Conservation (phyloP, 2,797 vertebrate genomes). For the Nasua narica region DNA sequence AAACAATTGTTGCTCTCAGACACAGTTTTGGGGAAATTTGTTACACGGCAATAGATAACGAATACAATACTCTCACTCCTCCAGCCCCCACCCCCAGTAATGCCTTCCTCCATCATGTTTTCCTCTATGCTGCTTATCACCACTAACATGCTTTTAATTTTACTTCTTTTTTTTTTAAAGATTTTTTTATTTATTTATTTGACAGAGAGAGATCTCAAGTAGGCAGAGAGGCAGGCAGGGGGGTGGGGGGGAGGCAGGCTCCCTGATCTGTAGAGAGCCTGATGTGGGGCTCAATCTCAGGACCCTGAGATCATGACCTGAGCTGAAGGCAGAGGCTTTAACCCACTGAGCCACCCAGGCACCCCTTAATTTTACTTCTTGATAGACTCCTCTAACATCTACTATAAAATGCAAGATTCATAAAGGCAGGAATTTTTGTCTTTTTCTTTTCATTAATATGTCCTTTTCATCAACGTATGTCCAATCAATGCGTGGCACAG, state of each 20-base stretch:
- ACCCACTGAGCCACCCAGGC: too few species aligned
- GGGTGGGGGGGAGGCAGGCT: too few species aligned
- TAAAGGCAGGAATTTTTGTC: neutral
- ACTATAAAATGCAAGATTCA: neutral
- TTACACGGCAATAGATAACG: neutral
- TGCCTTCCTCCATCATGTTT: neutral
- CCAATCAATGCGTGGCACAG: neutral
- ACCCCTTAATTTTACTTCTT: neutral
- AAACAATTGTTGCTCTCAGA: neutral
- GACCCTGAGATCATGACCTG: too few species aligned
- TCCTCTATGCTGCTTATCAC: neutral
- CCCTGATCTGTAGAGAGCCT: too few species aligned
- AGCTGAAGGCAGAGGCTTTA: too few species aligned
- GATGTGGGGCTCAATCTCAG: too few species aligned
- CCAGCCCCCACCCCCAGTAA: neutral
- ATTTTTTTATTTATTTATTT: neutral
- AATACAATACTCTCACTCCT: neutral
- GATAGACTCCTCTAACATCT: neutral
- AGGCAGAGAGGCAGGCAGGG: too few species aligned
- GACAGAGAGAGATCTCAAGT: too few species aligned
- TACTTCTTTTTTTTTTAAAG: neutral
- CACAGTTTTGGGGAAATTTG: neutral
- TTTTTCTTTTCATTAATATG: neutral
- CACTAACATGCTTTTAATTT: neutral
- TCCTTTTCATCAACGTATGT: neutral